Percentiles rank a stretch among this genome's conserved stretches.
These are phyloP conservation scores for Chrysina gloriosa DNA, from an alignment of 2,888 invertebrate species.

Conservation along the genomic window DNA sequence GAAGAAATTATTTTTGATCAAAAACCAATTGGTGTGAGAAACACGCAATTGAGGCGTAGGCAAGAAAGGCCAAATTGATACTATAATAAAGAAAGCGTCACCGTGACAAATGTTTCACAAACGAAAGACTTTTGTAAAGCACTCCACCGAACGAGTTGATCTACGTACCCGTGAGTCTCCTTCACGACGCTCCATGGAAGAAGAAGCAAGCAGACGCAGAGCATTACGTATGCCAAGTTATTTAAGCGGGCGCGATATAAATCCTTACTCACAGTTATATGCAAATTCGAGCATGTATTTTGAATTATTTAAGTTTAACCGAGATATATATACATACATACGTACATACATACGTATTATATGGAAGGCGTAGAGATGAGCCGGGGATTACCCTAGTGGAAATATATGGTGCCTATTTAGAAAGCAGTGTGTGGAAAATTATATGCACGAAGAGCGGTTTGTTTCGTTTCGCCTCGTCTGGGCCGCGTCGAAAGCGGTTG, in stretches of 20 bases:
- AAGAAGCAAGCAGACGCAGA: slow-evolving; percentile 9
- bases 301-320: slow-evolving; percentile 61
- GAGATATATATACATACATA: slow-evolving; percentile 51
- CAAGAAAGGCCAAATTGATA: no score
- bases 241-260: slow-evolving; percentile 39
- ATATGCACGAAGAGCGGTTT: slow-evolving; percentile 49
- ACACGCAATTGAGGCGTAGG: no score
- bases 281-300: slow-evolving; percentile 59
- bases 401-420: slow-evolving; percentile 56
- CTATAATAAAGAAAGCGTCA: no score
- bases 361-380: slow-evolving; percentile 48
- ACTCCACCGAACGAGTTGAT: background rate
- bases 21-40: background rate
- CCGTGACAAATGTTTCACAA: background rate
- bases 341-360: slow-evolving; percentile 11
- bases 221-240: slow-evolving; percentile 35
- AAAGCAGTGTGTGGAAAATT: slow-evolving; percentile 56
- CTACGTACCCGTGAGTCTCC: slow-evolving; percentile 5
- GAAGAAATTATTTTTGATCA: no score
- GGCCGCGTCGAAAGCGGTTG: background rate
- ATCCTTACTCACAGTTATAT: slow-evolving; percentile 53
- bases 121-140: slow-evolving; percentile 3
- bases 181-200: slow-evolving; percentile 5
- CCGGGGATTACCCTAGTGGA: slow-evolving; percentile 56
- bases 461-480: background rate